Conservation (phyloP, 2,888 invertebrate species). For the Lamellibrachia columna region DNA sequence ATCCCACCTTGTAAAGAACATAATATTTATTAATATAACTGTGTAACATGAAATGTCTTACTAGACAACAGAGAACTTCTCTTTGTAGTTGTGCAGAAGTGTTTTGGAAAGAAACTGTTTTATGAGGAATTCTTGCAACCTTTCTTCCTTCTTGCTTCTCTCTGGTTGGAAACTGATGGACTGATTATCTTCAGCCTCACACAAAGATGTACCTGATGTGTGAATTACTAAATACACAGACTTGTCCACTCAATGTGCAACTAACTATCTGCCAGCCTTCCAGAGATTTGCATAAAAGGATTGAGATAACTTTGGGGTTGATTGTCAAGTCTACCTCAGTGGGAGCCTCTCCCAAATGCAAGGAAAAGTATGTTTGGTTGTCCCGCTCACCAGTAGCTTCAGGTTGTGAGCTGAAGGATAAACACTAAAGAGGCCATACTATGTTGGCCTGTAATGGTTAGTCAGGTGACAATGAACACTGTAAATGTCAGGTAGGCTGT, state of each 20-base stretch:
- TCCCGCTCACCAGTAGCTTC: not conserved
- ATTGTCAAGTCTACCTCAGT: too few relatives aligned
- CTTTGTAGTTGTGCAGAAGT: not conserved
- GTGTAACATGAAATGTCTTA: not conserved
- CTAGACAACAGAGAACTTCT: not conserved
- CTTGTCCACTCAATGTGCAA: too few relatives aligned
- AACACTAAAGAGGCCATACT: not conserved
- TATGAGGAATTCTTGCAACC: not conserved
- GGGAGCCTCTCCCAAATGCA: not conserved
- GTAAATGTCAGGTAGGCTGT: not conserved
- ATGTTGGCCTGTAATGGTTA: not conserved
- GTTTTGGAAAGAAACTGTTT: not conserved
- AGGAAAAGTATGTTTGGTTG: not conserved
- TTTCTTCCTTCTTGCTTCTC: not conserved
- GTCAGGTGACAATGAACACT: not conserved
- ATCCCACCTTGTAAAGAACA: not conserved
- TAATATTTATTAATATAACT: too few relatives aligned
- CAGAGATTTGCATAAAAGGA: too few relatives aligned
- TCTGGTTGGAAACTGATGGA: not conserved
- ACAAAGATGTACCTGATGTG: too few relatives aligned
- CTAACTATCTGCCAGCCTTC: too few relatives aligned
- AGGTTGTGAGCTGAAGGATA: not conserved
- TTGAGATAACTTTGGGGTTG: too few relatives aligned
- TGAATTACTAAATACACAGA: too few relatives aligned
- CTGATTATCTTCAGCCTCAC: too few relatives aligned